Conservation (phyloP, 2,888 invertebrate species). For the Caenorhabditis sulstoni region DNA sequence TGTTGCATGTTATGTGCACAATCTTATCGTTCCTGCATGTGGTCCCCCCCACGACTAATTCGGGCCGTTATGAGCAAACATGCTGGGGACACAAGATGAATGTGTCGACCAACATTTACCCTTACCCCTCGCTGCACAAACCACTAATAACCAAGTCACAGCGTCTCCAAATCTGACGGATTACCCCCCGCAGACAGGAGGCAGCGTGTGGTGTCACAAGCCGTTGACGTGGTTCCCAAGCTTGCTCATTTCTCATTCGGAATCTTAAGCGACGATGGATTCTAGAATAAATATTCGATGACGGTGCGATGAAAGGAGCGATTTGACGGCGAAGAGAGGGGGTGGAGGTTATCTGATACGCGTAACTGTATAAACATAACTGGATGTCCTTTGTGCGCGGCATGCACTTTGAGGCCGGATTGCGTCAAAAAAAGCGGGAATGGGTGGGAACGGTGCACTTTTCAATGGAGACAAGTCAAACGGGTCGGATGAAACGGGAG, state of each 20-base stretch:
- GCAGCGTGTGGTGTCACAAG: constrained; percentile 8
- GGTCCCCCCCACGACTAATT: constrained; percentile 30
- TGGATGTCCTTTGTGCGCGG: constrained; percentile 26
- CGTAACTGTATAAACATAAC: constrained; percentile 47
- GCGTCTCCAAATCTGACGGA: constrained; percentile 40
- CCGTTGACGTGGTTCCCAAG: neutral
- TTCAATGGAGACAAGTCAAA: neutral
- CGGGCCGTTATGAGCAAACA: constrained; percentile 41
- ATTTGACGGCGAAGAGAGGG: constrained; percentile 14
- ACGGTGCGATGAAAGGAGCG: neutral
- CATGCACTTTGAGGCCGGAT: constrained; percentile 30
- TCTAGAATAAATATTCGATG: neutral
- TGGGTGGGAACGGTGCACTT: constrained; percentile 11
- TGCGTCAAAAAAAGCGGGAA: constrained; percentile 11
- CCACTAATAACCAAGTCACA: constrained; percentile 33
- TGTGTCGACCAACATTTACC: constrained; percentile 56
- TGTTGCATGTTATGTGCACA: constrained; percentile 13
- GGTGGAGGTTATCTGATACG: constrained; percentile 42
- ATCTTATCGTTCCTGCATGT: constrained; percentile 44
- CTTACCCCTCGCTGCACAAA: constrained; percentile 15
- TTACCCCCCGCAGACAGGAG: constrained; percentile 18
- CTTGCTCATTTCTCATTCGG: neutral
- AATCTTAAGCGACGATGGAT: neutral
- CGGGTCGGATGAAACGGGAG: constrained; percentile 11
- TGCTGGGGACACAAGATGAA: constrained; percentile 37